phyloP scores from a whole-genome alignment of 2,888 invertebrate species.

The Eupithecia pulchellata region DNA sequence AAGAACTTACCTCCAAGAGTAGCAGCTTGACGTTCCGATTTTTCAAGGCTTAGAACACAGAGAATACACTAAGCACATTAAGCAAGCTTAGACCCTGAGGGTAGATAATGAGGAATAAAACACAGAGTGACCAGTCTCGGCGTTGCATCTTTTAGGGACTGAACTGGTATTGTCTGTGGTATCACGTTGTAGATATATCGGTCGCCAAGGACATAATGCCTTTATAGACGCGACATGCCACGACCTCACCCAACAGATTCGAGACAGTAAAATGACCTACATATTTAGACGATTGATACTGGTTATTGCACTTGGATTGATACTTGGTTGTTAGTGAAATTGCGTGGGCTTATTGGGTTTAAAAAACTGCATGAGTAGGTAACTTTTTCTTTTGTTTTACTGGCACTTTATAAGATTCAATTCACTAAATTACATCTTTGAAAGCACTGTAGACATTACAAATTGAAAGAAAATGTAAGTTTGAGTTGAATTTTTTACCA shows the following conservation, averaged over 20 bases:
- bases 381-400: not conserved
- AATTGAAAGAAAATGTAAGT: not conserved
- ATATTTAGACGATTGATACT: constrained; percentile 13
- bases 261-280: constrained; percentile 14
- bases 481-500: not conserved
- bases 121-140: not conserved
- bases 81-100: not conserved
- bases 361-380: not conserved
- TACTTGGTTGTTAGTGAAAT: constrained; percentile 1
- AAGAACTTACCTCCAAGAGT: constrained; percentile 66
- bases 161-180: not conserved
- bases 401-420: not conserved
- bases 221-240: constrained; percentile 21
- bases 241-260: constrained; percentile 33
- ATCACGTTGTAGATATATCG: not conserved
- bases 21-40: constrained; percentile 68
- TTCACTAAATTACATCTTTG: not conserved
- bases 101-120: not conserved
- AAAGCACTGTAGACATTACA: not conserved
- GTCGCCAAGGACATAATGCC: constrained; percentile 28
- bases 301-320: not conserved
- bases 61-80: constrained; percentile 9
- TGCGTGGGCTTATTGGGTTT: not conserved
- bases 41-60: not conserved
- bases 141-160: constrained; percentile 16